Base-by-base conservation (phyloP, 2,797 vertebrate genomes). In the Chelonia mydas region DNA sequence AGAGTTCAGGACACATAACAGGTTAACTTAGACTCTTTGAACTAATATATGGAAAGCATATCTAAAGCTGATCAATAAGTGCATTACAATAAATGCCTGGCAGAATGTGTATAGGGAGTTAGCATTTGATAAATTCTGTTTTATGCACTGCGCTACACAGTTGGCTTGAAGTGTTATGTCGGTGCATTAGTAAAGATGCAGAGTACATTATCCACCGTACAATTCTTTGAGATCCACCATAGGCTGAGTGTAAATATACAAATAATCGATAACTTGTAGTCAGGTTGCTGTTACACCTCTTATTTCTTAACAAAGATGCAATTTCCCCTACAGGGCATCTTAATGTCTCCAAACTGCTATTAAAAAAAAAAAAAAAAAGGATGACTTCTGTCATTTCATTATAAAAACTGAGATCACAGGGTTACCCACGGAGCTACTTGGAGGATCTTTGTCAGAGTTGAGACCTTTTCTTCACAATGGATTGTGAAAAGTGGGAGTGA, bases 251-350 rank as follows among this genome's bases (percentile, higher is more conserved):
- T 45, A 79, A 86, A 33, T 1, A 31, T 50, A 9, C 21, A 54
- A 68, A 12, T 11, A 25, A 83, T 4, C 4, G 23, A 55, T n/a
- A 5, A 2, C 54, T 50, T 0, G 0, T 27, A 74, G 49, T 28
- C 76, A 89, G 57, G 49, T 33, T 13, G 9, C 49, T 76, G 55
- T 9, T 1, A 0, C 51, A 51, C 55, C 41, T 78, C 15, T 74
- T 47, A 78, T 16, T 59, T 31, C 37, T 23, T 45, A 23, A 3
- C n/a, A 86, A 49, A 54, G 82, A 47, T 25, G 11, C 16, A 74
- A 78, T 81, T 17, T 53, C 79, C 2, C 6, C 51, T 50, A 53
- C 90, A 79, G 15, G 65, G 8, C 2, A 85, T 50, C 23, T 74
- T 74, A 74, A 74, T 74, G 72, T 45, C 41, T 74, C 72, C 72